Conservation (phyloP, 2,797 vertebrate species). For the Labeo calbasu region DNA sequence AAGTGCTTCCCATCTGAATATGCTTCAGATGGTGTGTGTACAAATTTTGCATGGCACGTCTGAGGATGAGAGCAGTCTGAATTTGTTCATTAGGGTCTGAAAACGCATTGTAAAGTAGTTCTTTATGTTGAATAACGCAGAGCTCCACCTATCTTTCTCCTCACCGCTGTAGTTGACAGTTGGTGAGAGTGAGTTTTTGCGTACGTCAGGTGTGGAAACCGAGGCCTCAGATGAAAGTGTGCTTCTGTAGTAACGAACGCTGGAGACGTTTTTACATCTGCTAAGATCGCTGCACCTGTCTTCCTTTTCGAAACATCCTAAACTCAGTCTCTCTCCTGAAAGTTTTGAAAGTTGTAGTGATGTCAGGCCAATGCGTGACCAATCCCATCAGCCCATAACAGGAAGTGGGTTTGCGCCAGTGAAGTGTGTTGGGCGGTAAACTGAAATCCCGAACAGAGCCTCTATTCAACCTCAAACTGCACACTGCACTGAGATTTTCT, state of each 20-base stretch:
- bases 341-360: neutral
- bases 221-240: slow-evolving; percentile 32
- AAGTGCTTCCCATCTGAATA: neutral
- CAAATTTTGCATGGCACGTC: neutral
- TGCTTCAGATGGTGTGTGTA: neutral
- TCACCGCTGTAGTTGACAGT: slow-evolving; percentile 13
- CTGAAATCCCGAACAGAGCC: slow-evolving; percentile 36
- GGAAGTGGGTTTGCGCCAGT: slow-evolving; percentile 26
- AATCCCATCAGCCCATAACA: slow-evolving; percentile 35
- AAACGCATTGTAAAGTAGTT: neutral
- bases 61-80: neutral
- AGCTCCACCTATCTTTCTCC: neutral
- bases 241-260: slow-evolving; percentile 74
- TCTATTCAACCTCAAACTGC: slow-evolving; percentile 17
- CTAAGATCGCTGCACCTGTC: slow-evolving; percentile 73
- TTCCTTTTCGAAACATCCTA: slow-evolving; percentile 69
- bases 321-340: slow-evolving; percentile 19
- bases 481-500: neutral
- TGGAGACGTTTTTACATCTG: slow-evolving; percentile 77
- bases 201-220: slow-evolving; percentile 45
- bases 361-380: neutral
- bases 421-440: slow-evolving; percentile 16
- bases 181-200: slow-evolving; percentile 14
- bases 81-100: neutral
- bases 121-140: neutral